Percentiles rank a stretch among this genome's conserved stretches.
Evolutionary conservation across 2,888 invertebrate species (phyloP).

Genomic region (Plagiodera versicolora): DNA sequence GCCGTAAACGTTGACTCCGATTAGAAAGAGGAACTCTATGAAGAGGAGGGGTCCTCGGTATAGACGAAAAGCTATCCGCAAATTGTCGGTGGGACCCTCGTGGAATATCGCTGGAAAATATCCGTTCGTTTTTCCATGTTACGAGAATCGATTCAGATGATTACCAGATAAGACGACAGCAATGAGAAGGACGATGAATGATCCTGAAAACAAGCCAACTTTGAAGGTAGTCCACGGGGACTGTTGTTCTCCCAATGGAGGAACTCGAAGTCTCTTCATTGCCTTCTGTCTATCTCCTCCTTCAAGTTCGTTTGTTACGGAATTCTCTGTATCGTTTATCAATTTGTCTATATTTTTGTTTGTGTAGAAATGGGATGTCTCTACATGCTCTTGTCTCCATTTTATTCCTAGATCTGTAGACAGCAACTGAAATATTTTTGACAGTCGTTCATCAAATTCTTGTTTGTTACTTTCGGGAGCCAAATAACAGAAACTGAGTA

Average conservation of each 20-base stretch:
- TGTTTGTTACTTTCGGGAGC: too few relatives aligned
- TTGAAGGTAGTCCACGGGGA: constrained; percentile 83
- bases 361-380: constrained; percentile 79
- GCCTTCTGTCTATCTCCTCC: constrained; percentile 81
- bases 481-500: too few relatives aligned
- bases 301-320: constrained; percentile 71
- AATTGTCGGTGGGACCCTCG: constrained; percentile 58
- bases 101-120: constrained; percentile 57
- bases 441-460: neutral
- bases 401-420: constrained; percentile 66
- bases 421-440: constrained; percentile 54
- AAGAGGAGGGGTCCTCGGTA: constrained; percentile 79
- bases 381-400: constrained; percentile 79
- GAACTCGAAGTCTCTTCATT: constrained; percentile 84
- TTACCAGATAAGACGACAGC: constrained; percentile 72
- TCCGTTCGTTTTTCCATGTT: too few relatives aligned
- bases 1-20: constrained; percentile 80
- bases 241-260: constrained; percentile 81
- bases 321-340: constrained; percentile 76
- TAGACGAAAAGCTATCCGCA: constrained; percentile 72
- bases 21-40: constrained; percentile 73
- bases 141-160: too few relatives aligned
- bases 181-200: constrained; percentile 73
- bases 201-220: constrained; percentile 82
- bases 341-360: constrained; percentile 84